Evolutionary conservation across 2,888 invertebrate genomes (phyloP), one percentile per base, ranked within the genome.

Genomic region (Agrenia bidenticulata): DNA sequence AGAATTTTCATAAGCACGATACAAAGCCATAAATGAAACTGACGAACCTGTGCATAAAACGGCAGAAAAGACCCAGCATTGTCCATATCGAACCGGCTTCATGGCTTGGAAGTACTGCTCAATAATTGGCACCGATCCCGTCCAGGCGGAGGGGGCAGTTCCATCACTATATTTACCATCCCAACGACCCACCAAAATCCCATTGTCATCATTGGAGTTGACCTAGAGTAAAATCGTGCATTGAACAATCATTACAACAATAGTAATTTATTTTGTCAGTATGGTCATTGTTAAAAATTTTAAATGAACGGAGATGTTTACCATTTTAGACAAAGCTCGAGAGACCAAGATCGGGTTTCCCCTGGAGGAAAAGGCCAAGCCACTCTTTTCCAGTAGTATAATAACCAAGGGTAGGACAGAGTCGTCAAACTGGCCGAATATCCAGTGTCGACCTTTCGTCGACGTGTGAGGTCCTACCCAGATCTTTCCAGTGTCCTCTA

Each of bases 31-130:
- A n/a, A n/a, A n/a, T n/a, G n/a, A 15, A 39, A 15, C 7, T 49
- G n/a, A 23, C 51, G 2, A 15, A 89, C 89, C 83, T 72, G 92
- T 87, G n/a, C 89, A 88, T 1, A 88, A 86, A 15, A 92, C 87
- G 0, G 90, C 92, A 32, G 91, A 88, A 78, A 91, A 92, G 1
- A 92, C 91, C 90, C 91, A 93, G 79, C 92, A 92, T 78, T 93
- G 92, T 2, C 92, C 92, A 77, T 89, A 93, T 19, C 84, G 84
- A 9, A 92, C 91, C 5, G 88, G 84, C 50, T 83, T 85, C 72
- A 84, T 78, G 77, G 61, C 42, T 21, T 77, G 70, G 58, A 80
- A 72, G 80, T 87, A 92, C 78, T 90, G 82, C 61, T 87, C 85
- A 59, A 92, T 80, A 77, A 92, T 92, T 51, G 88, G 86, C 7